Base-by-base conservation (phyloP, 2,797 vertebrate species). In the Pseudochirops cupreus region DNA sequence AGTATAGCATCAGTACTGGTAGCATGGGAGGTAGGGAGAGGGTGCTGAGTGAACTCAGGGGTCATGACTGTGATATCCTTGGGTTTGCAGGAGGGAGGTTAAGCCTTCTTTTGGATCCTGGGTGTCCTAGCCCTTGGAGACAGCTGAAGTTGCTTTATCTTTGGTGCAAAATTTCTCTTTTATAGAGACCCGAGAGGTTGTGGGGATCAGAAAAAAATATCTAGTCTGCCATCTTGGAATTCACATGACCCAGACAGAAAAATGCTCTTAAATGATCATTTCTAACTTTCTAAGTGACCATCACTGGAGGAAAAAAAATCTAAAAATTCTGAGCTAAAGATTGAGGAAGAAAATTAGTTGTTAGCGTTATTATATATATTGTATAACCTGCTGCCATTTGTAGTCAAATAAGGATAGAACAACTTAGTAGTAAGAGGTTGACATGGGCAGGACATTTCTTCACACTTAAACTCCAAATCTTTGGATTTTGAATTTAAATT, bases 401-500 rank as follows among this genome's bases (percentile, higher is more conserved):
- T 24, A 54, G 39, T 91, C 11, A 29, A 93, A 1, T 82, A 82
- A 82, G 7, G 18, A 82, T 82, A 6, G 57, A 95, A 29, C n/a
- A 46, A 93, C 24, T 62, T 94, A 39, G 62, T 11, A 54, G 53
- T 74, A 59, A 16, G 16, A 94, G 46, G 18, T 89, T 92, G 59
- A 89, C 12, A 55, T 33, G 55, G 39, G 31, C 94, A 94, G 94
- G 91, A n/a, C 91, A 58, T 94, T 93, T 92, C 56, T 94, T 90
- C 95, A 55, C 93, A 93, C 87, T 53, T 93, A 39, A 96, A 94
- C 93, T 46, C 31, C 93, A 96, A 87, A 50, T 87, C 90, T 24
- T 92, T 91, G 46, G 96, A 56, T 58, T 92, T 55, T 91, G 95
- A 82, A 92, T 93, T 90, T n/a, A 57, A 96, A 96, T 82, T 93